phyloP scores from a whole-genome alignment of 2,797 vertebrate genomes.

The Centroberyx gerrardi region DNA sequence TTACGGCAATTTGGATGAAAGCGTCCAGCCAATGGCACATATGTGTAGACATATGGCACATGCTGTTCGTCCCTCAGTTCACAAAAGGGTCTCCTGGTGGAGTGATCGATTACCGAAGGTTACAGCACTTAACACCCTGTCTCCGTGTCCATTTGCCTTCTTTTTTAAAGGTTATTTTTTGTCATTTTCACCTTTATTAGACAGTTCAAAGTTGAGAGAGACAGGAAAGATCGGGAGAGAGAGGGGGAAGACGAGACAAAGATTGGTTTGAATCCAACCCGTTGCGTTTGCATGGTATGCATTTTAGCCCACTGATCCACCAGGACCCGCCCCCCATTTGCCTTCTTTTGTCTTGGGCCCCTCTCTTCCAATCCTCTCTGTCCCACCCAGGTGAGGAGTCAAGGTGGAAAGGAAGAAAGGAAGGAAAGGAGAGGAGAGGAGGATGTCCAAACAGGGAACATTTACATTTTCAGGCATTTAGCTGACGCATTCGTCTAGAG shows the following conservation, averaged over 20 bases:
- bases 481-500: neutral
- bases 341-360: neutral
- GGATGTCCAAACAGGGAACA: conserved; percentile 50
- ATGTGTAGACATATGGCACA: neutral
- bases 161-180: neutral
- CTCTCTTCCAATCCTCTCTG: conserved; percentile 31
- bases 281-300: too few species aligned
- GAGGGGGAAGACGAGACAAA: too few species aligned
- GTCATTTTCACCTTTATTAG: too few species aligned
- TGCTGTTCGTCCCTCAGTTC: neutral
- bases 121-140: conserved; percentile 46
- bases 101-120: conserved; percentile 25
- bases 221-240: too few species aligned
- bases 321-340: conserved; percentile 1
- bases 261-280: too few species aligned
- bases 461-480: conserved; percentile 7
- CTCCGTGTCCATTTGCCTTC: conserved; percentile 9
- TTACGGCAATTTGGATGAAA: too few species aligned
- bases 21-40: neutral
- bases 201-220: too few species aligned
- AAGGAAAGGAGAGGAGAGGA: conserved; percentile 51
- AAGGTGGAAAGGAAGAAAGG: conserved; percentile 48
- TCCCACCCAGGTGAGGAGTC: conserved; percentile 50
- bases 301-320: too few species aligned
- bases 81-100: neutral